These are phyloP conservation scores for Embiotoca jacksoni DNA, from an alignment of 2,113 vertebrate genomes.

Conservation along the genomic window DNA sequence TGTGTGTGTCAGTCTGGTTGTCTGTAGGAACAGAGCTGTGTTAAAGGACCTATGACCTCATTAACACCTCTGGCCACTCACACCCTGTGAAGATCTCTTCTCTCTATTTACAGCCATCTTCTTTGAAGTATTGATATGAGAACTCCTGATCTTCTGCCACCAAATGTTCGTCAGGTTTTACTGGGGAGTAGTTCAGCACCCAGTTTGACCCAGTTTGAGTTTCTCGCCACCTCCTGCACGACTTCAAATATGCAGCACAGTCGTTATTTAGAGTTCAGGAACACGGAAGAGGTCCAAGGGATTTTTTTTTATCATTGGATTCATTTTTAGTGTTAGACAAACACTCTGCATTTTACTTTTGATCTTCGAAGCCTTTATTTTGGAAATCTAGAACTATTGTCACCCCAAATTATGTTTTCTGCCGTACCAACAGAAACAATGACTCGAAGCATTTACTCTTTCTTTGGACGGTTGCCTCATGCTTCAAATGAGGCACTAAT, in stretches of 20 bases:
- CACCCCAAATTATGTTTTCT: too few species aligned
- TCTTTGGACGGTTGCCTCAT: too few species aligned
- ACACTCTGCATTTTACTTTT: too few species aligned
- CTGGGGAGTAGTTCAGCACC: slow-evolving; percentile 9
- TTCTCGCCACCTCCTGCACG: slow-evolving; percentile 21
- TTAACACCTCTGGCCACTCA: slow-evolving; percentile 44
- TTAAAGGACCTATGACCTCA: slow-evolving; percentile 25
- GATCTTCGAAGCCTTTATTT: too few species aligned
- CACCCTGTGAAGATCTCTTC: slow-evolving; percentile 2
- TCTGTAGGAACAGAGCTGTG: slow-evolving; percentile 1
- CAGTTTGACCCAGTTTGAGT: slow-evolving; percentile 43
- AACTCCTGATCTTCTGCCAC: slow-evolving; percentile 30
- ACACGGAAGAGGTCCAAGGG: background rate
- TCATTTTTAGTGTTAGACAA: too few species aligned
- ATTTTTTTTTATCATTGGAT: too few species aligned
- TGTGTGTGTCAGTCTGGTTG: background rate
- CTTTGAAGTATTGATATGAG: slow-evolving; percentile 53
- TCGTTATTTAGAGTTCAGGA: slow-evolving; percentile 32
- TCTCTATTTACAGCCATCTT: slow-evolving; percentile 36
- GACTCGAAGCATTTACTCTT: too few species aligned
- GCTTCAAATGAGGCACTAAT: too few species aligned
- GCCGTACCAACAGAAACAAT: too few species aligned
- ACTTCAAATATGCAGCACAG: slow-evolving; percentile 34
- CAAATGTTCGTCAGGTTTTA: slow-evolving; percentile 13
- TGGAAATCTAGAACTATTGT: too few species aligned